A percentile compares a stretch with the other conserved stretches of the same genome.
phyloP scores from a whole-genome alignment of 2,797 vertebrate genomes.

The Acanthopagrus latus region DNA sequence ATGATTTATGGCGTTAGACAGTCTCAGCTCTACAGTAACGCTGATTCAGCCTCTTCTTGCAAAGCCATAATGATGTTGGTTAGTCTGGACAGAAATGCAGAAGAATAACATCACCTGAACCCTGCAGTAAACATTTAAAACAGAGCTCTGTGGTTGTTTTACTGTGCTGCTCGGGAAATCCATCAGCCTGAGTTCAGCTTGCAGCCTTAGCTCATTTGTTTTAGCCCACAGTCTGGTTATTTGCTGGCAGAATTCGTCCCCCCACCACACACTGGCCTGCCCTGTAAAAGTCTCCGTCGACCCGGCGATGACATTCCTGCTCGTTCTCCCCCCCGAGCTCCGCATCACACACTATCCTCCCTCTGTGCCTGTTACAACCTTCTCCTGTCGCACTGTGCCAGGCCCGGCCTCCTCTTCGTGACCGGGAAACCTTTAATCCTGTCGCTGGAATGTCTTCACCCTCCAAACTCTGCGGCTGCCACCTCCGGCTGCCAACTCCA shows the following conservation, averaged over 20 bases:
- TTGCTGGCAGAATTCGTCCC: conserved; percentile 57
- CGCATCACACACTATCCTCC: conserved; percentile 63
- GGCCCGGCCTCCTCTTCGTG: conserved; percentile 28
- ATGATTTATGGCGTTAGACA: not conserved
- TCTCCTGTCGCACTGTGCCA: conserved; percentile 37
- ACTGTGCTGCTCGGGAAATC: conserved; percentile 51
- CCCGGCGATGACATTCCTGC: conserved; percentile 47
- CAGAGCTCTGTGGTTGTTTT: conserved; percentile 51
- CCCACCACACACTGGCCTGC: conserved; percentile 38
- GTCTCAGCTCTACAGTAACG: not conserved
- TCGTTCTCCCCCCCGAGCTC: conserved; percentile 49
- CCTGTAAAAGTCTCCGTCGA: conserved; percentile 53
- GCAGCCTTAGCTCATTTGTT: conserved; percentile 67
- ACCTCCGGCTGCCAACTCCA: conserved; percentile 37
- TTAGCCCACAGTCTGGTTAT: conserved; percentile 55
- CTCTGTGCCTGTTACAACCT: conserved; percentile 63
- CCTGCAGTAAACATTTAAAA: conserved; percentile 30
- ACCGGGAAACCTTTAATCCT: conserved; percentile 73
- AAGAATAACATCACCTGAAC: conserved; percentile 51
- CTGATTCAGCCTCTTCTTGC: not conserved
- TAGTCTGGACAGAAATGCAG: conserved; percentile 34
- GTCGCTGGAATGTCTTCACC: conserved; percentile 55
- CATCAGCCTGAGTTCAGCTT: conserved; percentile 50
- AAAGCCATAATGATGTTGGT: conserved; percentile 14
- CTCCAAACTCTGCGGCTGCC: conserved; percentile 44